A percentile compares a stretch with the other conserved stretches of the same genome.
Evolutionary conservation across 2,888 invertebrate genomes (phyloP).

Genomic region (Microdon myrmicae): DNA sequence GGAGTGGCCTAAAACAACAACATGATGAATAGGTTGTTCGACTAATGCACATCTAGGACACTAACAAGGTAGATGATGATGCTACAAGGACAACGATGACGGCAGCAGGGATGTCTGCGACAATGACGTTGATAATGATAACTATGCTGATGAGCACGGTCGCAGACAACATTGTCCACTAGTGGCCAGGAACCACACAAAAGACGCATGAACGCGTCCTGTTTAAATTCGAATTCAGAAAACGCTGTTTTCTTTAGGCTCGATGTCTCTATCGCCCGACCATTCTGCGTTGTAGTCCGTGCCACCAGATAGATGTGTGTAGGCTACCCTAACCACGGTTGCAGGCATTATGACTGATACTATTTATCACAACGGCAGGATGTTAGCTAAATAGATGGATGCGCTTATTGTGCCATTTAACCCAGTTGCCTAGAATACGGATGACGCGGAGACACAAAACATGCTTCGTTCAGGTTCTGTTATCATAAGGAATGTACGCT

Average conservation of each 20-base stretch:
- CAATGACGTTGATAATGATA: slow-evolving; percentile 10
- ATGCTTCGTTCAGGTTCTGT: slow-evolving; percentile 21
- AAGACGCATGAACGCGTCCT: slow-evolving; percentile 35
- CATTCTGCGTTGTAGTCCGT: no score
- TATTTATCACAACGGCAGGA: slow-evolving; percentile 49
- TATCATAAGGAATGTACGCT: slow-evolving; percentile 11
- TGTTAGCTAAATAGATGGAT: slow-evolving; percentile 49
- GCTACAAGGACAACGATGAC: slow-evolving; percentile 1
- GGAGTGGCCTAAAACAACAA: slow-evolving; percentile 31
- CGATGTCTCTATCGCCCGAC: slow-evolving; percentile 11
- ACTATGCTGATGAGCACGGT: slow-evolving; percentile 33
- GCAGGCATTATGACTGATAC: slow-evolving; percentile 44
- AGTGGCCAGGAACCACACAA: slow-evolving; percentile 35
- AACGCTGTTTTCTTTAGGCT: slow-evolving; percentile 13
- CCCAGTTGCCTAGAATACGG: slow-evolving; percentile 22
- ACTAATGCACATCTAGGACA: not conserved
- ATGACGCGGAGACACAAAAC: not conserved
- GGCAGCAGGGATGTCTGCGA: not conserved
- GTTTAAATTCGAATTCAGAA: slow-evolving; percentile 21
- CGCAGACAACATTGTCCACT: slow-evolving; percentile 41
- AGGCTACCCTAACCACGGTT: slow-evolving; percentile 27
- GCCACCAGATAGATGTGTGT: no score
- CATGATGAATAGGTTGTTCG: slow-evolving; percentile 19
- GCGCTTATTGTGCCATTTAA: slow-evolving; percentile 44
- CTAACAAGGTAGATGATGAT: no score